These are phyloP conservation scores for Hafferia zeledoni DNA, from an alignment of 2,797 vertebrate species.

Conservation along the genomic window DNA sequence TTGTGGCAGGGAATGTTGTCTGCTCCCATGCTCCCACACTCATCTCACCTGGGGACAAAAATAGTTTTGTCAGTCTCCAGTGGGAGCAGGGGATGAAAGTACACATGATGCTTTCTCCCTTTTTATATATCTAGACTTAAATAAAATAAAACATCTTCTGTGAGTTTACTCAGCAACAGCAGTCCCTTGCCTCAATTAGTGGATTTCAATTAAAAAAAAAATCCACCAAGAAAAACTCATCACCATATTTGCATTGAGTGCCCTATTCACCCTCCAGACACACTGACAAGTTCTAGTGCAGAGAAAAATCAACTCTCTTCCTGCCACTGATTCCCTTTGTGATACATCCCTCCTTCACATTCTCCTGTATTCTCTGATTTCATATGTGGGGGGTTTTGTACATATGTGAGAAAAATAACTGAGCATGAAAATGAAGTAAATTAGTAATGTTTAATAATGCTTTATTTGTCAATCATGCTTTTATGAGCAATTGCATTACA, in stretches of 20 bases:
- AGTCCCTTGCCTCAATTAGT: not conserved
- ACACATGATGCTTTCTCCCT: not conserved
- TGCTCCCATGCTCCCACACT: not conserved
- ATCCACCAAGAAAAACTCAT: not conserved
- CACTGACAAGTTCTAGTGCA: rapidly evolving
- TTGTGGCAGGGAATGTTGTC: not conserved
- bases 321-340: not conserved
- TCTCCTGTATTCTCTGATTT: conserved; percentile 27
- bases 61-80: not conserved
- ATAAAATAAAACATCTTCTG: conserved; percentile 9
- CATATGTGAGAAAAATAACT: conserved; percentile 32
- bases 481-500: not conserved
- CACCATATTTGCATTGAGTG: rapidly evolving
- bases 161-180: not conserved
- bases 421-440: not conserved
- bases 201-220: not conserved
- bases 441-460: not conserved
- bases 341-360: not conserved
- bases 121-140: not conserved
- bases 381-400: not conserved
- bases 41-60: not conserved
- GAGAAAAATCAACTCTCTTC: not conserved
- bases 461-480: not conserved
- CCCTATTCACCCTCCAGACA: not conserved
- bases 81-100: not conserved